A percentile compares a stretch with the other conserved stretches of the same genome.
These are phyloP conservation scores for Orius insidiosus DNA, from an alignment of 1,140 invertebrate genomes.

Conservation along the genomic window DNA sequence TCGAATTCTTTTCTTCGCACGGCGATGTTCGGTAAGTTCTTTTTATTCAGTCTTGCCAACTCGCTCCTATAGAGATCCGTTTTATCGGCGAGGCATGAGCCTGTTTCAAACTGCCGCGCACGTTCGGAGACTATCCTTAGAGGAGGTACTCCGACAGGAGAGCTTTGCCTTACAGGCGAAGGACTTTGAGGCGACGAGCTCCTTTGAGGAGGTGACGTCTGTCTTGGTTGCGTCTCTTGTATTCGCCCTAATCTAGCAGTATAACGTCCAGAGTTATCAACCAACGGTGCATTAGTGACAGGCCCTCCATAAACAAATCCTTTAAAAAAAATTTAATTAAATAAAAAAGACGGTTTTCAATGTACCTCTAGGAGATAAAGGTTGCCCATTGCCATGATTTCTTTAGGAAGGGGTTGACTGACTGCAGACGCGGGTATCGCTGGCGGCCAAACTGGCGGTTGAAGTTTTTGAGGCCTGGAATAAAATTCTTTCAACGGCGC, in stretches of 20 bases:
- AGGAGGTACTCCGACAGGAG: neutral
- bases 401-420: slow-evolving; percentile 10
- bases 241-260: slow-evolving; percentile 13
- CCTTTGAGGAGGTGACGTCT: neutral
- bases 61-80: slow-evolving; percentile 43
- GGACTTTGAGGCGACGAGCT: neutral
- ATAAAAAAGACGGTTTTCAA: neutral
- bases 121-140: slow-evolving; percentile 39
- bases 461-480: slow-evolving; percentile 51
- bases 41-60: slow-evolving; percentile 46
- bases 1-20: slow-evolving; percentile 57
- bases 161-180: neutral
- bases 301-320: slow-evolving; percentile 16
- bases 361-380: slow-evolving; percentile 1
- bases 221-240: slow-evolving; percentile 12
- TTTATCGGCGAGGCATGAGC: slow-evolving; percentile 35
- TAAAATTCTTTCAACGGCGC: slow-evolving; percentile 52
- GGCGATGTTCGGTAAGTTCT: slow-evolving; percentile 53
- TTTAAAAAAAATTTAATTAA: slow-evolving; percentile 4
- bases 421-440: slow-evolving; percentile 20
- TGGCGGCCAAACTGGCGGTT: slow-evolving; percentile 53
- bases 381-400: neutral
- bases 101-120: slow-evolving; percentile 54
- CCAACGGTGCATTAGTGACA: slow-evolving; percentile 15
- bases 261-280: slow-evolving; percentile 5